Base-by-base conservation (phyloP, 2,113 vertebrate species). In the Zosterops borbonicus region DNA sequence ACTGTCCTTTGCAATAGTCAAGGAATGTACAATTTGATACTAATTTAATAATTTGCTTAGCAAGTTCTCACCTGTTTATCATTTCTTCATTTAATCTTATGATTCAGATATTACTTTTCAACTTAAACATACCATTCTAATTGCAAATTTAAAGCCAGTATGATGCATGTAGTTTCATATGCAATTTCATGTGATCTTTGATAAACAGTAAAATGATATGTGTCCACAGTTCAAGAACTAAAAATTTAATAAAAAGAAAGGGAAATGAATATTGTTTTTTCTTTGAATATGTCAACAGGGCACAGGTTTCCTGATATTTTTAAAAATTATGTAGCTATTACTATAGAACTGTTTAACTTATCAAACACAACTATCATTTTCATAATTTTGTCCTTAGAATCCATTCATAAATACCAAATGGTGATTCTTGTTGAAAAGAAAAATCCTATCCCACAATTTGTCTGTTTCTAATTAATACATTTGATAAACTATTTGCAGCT, bases 231-330 rank as follows among this genome's bases (percentile, higher is more conserved):
- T 96, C 88, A 97, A 92, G 94, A 97, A 94, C 85, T 91, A 94
- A 96, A 97, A 98, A 96, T 96, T 95, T 97, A 97, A 98, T 98
- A 97, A 97, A 95, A 97, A 95, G 39, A 39, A 94, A 95, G 28
- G 97, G 95, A 98, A 98, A 96, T 89, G 3, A 96, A 93, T 95
- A 87, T 94, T 97, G n/a, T 81, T 86, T 97, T 97, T 96, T 63
- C 93, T 97, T 93, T 69, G 84, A 91, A 60, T 92, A 94, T 91
- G 76, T 98, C 97, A 97, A 92, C 69, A 96, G 78, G 87, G 80
- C 70, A 92, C 31, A 71, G 39, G 63, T 86, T 95, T 95, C 89
- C 86, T 87, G 90, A 80, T 92, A 92, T 87, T 97, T 68, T 95
- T 50, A 73, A 96, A 93, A 68, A 87, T 77, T 65, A 64, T 79